Evolutionary conservation across 1,140 invertebrate genomes (phyloP), one percentile per base, ranked within the genome.

Genomic region (Magallana gigas): DNA sequence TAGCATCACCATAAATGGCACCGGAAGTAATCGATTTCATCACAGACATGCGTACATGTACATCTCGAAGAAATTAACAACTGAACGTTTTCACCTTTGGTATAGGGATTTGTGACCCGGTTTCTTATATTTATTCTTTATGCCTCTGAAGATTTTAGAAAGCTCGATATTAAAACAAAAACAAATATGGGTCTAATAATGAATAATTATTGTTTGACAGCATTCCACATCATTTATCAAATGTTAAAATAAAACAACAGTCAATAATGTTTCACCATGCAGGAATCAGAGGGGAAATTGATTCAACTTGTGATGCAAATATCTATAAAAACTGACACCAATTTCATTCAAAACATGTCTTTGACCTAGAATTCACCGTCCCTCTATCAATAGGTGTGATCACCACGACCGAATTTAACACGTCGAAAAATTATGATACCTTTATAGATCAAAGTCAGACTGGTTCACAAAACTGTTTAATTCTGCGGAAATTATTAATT

Each of bases 11-110:
- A 12, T 76, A 9, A 29, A 76, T 23, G 23, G 68, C 18, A 76
- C 68, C 68, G 68, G 68, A 76, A 48, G 68, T 76, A 76, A 76
- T 76, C 9, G 36, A 76, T 29, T 8, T 76, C 23, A 76, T 76
- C 68, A 76, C 23, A 76, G 68, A 36, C 68, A 76, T 76, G 68
- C 68, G 68, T 76, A 12, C 68, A 76, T 12, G 23, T 71, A 48
- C 36, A 48, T 48, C 36, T 48, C 36, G 36, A 48, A 48, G 36
- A 48, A 48, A 48, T 4, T 5, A 48, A 48, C 36, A 48, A 48
- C 5, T 48, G 36, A 48, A 48, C 36, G 36, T 48, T 48, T 48
- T 48, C 36, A 48, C 36, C 36, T 48, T 48, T 48, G 2, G 36
- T 23, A 23, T 23, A 23, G 23, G 23, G 23, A 23, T 23, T 23